A percentile compares a stretch with the other conserved stretches of the same genome.
These are phyloP conservation scores for Marcusenius ussheri DNA, from an alignment of 2,113 vertebrate genomes.

Conservation along the genomic window DNA sequence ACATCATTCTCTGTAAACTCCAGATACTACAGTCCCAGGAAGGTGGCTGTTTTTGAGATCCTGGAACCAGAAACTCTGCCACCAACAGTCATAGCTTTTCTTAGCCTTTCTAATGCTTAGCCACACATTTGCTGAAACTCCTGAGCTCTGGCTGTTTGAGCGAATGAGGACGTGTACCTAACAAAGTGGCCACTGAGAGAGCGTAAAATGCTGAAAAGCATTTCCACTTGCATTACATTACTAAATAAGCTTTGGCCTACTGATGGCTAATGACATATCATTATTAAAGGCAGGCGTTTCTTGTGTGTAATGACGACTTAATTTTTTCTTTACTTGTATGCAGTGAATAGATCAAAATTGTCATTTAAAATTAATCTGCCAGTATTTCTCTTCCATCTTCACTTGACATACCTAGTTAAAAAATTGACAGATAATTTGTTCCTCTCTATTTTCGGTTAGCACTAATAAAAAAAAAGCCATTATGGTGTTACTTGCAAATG, in stretches of 20 bases:
- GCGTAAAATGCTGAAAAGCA: constrained; percentile 17
- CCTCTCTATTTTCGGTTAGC: constrained; percentile 5
- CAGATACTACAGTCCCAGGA: background rate
- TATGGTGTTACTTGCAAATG: constrained; percentile 33
- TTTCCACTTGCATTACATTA: constrained; percentile 14
- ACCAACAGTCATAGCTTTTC: background rate
- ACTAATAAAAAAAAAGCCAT: constrained; percentile 35
- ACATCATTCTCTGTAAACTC: background rate
- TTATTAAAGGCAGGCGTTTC: constrained; percentile 35
- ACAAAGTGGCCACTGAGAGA: background rate
- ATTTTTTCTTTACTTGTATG: constrained; percentile 8
- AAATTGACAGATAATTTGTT: constrained; percentile 32
- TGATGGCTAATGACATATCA: constrained; percentile 30
- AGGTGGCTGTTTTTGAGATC: background rate
- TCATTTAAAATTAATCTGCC: constrained; percentile 36
- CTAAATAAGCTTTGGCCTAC: constrained; percentile 24
- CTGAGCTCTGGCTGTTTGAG: background rate
- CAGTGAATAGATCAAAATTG: constrained; percentile 36
- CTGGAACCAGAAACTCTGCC: background rate
- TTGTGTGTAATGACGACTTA: constrained; percentile 18
- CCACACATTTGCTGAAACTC: background rate
- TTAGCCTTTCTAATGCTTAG: background rate
- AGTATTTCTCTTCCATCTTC: constrained; percentile 36
- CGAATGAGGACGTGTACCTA: background rate
- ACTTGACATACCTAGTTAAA: constrained; percentile 31